Evolutionary conservation across 2,113 vertebrate genomes (phyloP).

Genomic region (Centropus bengalensis): DNA sequence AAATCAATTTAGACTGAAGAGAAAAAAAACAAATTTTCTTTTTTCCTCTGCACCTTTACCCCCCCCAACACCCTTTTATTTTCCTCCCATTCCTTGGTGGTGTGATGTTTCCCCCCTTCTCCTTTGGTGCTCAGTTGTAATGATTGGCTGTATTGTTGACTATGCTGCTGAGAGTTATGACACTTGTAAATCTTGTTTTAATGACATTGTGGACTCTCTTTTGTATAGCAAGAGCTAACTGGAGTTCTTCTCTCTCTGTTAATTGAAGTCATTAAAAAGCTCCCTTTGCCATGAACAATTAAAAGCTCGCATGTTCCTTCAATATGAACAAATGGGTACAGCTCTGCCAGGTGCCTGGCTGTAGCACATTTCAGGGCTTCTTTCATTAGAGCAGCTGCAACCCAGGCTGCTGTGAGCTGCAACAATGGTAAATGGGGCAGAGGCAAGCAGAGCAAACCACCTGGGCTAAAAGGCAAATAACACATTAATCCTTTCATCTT

Average conservation of each 20-base stretch:
- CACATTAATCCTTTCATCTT: not conserved
- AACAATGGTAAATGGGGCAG: not conserved
- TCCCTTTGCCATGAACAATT: conserved; percentile 70
- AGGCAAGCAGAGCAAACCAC: not conserved
- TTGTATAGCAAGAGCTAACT: conserved; percentile 73
- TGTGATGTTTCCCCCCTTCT: conserved; percentile 39
- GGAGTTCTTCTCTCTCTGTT: conserved; percentile 69
- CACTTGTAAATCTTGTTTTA: conserved; percentile 74
- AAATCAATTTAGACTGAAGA: conserved; percentile 77
- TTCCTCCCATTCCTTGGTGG: not conserved
- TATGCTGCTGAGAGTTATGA: conserved; percentile 68
- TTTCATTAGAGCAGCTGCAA: conserved; percentile 9
- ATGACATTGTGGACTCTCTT: conserved; percentile 70
- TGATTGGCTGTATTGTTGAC: conserved; percentile 69
- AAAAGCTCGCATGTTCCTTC: conserved; percentile 65
- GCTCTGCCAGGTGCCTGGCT: not conserved
- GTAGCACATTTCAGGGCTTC: not conserved
- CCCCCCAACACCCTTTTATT: not conserved
- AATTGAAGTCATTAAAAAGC: conserved; percentile 75
- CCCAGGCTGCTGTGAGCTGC: conserved; percentile 4
- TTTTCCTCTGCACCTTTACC: conserved; percentile 41
- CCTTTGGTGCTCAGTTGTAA: conserved; percentile 65
- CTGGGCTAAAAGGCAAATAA: conserved; percentile 6
- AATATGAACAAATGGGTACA: conserved; percentile 14
- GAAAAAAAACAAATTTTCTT: conserved; percentile 64